phyloP scores from a whole-genome alignment of 2,113 vertebrate species.

The Opisthocomus hoazin region DNA sequence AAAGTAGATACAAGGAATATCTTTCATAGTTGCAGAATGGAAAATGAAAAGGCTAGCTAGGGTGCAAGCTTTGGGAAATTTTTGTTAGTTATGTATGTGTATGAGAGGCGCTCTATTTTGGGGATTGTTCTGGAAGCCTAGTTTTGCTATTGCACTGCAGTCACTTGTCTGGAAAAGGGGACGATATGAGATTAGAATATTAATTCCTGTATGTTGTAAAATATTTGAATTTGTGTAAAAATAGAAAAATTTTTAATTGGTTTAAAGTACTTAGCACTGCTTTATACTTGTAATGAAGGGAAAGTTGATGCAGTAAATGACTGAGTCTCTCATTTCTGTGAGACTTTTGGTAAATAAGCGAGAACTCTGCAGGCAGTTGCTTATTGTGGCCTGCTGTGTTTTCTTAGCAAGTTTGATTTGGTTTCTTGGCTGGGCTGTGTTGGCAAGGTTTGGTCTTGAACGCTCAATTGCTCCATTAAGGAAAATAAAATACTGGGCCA shows the following conservation, averaged over 20 bases:
- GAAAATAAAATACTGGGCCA: not conserved
- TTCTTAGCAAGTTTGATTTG: not conserved
- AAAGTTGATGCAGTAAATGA: not conserved
- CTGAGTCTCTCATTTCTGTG: not conserved
- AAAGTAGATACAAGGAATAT: not conserved
- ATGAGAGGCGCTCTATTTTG: not conserved
- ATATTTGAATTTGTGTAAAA: not conserved
- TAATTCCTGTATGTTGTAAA: not conserved
- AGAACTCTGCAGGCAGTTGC: not conserved
- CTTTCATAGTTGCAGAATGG: not conserved
- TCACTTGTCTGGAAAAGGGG: not conserved
- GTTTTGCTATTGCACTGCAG: not conserved
- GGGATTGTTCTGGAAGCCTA: not conserved
- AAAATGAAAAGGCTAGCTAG: not conserved
- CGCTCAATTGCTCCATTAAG: not conserved
- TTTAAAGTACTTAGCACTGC: not conserved
- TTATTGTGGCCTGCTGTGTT: not conserved
- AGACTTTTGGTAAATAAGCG: not conserved
- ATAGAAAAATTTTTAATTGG: rapidly evolving
- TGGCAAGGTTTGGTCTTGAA: not conserved
- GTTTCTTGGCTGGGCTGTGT: not conserved
- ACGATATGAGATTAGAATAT: not conserved
- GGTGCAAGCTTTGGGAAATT: not conserved
- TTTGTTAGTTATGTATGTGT: not conserved
- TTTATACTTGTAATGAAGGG: not conserved